These are phyloP conservation scores for Leguminivora glycinivorella DNA, from an alignment of 1,140 invertebrate genomes.

Conservation along the genomic window DNA sequence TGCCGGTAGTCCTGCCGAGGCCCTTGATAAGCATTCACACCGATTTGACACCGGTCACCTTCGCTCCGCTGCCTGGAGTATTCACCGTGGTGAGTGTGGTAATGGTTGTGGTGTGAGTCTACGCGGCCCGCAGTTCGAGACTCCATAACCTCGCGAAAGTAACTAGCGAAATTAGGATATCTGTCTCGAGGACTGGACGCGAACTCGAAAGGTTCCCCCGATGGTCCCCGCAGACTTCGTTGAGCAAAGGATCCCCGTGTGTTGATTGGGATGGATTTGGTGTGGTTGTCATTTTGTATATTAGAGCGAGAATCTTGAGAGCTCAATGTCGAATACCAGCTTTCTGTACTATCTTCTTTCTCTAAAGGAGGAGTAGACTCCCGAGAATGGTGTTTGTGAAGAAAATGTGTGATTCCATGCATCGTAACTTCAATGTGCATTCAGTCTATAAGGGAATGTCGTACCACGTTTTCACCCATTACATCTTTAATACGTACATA, in stretches of 20 bases:
- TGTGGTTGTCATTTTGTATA: slow-evolving; percentile 38
- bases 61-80: slow-evolving; percentile 48
- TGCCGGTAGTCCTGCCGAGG: slow-evolving; percentile 59
- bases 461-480: slow-evolving; percentile 4
- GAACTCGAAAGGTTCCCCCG: slow-evolving; percentile 55
- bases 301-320: slow-evolving; percentile 48
- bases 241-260: slow-evolving; percentile 50
- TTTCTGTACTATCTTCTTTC: slow-evolving; percentile 55
- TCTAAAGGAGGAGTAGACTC: slow-evolving; percentile 56
- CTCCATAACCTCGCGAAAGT: slow-evolving; percentile 64
- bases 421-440: slow-evolving; percentile 44
- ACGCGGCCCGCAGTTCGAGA: slow-evolving; percentile 33
- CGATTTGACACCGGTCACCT: slow-evolving; percentile 54
- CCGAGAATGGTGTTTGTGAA: slow-evolving; percentile 61
- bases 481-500: slow-evolving; percentile 1
- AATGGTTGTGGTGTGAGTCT: slow-evolving; percentile 38
- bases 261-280: slow-evolving; percentile 57
- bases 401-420: slow-evolving; percentile 63
- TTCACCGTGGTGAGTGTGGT: slow-evolving; percentile 50
- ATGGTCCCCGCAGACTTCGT: slow-evolving; percentile 48
- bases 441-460: slow-evolving; percentile 27
- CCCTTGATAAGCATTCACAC: slow-evolving; percentile 51
- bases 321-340: slow-evolving; percentile 57
- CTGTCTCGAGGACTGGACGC: slow-evolving; percentile 64
- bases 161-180: slow-evolving; percentile 64